Evolutionary conservation across 2,113 vertebrate species (phyloP), one percentile per base, ranked within the genome.

Genomic region (Motacilla tschutschensis): DNA sequence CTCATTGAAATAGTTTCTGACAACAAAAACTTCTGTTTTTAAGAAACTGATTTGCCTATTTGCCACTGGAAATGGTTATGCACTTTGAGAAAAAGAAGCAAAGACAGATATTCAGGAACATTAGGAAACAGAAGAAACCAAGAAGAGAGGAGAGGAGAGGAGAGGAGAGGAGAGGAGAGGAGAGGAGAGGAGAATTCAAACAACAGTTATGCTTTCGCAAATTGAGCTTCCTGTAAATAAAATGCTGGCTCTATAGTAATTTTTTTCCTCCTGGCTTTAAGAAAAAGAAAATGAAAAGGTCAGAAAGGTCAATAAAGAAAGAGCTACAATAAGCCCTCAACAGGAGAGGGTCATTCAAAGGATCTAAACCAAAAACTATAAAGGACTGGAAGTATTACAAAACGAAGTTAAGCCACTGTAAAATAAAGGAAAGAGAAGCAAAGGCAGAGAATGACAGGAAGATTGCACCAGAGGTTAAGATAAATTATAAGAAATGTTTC

Each of bases 401-500:
- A 92, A 94, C 48, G 14, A 91, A 90, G 48, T 91, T 90, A 91
- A 94, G 60, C 25, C 72, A 64, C 81, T 92, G 71, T 86, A 79
- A 91, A 92, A 95, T 90, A 88, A 91, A 90, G 41, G 86, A 88
- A 64, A 79, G 44, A 40, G 67, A 84, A 88, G 71, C 22, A 85
- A 88, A 93, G 75, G 21, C 44, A 73, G 79, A 89, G 75, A 92
- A 79, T 71, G 90, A 87, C 84, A 90, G 71, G 41, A 66, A 60
- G 78, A 91, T 84, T 91, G 53, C 60, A 88, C 51, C 47, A 88
- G 75, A 71, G 84, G 81, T 94, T 95, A 87, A 85, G 84, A 93
- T 88, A 93, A 93, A 92, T 86, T 64, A 82, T 88, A 88, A 93
- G 86, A 90, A 94, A 88, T 77, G 78, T 91, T 92, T 95, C 88